Evolutionary conservation across 2,888 invertebrate species (phyloP).

Genomic region (Stenodera caucasica): DNA sequence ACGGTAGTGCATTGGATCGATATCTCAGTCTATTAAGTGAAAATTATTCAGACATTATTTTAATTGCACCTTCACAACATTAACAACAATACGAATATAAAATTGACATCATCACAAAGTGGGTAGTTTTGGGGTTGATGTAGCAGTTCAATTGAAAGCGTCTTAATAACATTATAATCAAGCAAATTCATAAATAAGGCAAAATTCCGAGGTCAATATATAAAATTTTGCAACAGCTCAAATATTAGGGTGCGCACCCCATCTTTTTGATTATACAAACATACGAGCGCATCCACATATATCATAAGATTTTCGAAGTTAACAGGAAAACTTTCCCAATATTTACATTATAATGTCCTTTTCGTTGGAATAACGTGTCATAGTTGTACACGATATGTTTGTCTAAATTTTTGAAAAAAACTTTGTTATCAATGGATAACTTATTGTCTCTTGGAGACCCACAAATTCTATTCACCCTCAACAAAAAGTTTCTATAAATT

Average conservation of each 20-base stretch:
- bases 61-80: background rate
- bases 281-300: background rate
- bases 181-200: background rate
- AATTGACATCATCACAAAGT: no score
- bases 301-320: background rate
- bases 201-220: background rate
- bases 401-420: slow-evolving; percentile 9
- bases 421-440: slow-evolving; percentile 19
- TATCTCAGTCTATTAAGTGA: no score
- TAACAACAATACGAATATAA: background rate
- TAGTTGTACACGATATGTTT: slow-evolving; percentile 16
- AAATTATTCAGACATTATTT: slow-evolving; percentile 10
- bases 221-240: background rate
- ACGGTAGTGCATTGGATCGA: background rate
- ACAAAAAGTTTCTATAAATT: no score
- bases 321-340: slow-evolving; percentile 23
- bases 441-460: slow-evolving; percentile 24
- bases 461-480: slow-evolving; percentile 14
- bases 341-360: slow-evolving; percentile 21
- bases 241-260: no score
- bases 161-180: no score
- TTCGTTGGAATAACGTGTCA: slow-evolving; percentile 16
- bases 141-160: no score
- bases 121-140: no score
- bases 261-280: background rate